These are phyloP conservation scores for Tethya wilhelma DNA, from an alignment of 37 sponge, comb jelly and placozoan species.

Conservation along the genomic window DNA sequence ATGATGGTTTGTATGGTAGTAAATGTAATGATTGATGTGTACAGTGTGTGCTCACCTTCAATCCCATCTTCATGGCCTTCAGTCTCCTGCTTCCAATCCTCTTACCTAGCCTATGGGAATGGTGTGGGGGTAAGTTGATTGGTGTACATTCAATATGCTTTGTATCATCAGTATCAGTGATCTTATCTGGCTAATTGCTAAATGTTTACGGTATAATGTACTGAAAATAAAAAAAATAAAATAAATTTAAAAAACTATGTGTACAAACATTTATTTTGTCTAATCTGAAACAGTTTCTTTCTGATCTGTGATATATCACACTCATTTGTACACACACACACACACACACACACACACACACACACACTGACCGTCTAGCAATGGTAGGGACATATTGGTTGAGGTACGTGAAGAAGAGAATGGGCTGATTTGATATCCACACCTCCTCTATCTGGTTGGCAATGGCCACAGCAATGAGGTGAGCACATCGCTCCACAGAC, in stretches of 20 bases:
- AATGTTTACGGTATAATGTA: too few species aligned
- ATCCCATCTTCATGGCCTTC: conserved; percentile 46
- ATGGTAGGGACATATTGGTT: conserved; percentile 77
- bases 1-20: not conserved
- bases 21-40: not conserved
- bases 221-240: too few species aligned
- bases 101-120: conserved; percentile 64
- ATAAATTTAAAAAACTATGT: too few species aligned
- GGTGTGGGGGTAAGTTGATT: not conserved
- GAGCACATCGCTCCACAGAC: conserved; percentile 73
- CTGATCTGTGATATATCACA: too few species aligned
- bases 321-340: too few species aligned
- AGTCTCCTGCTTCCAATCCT: conserved; percentile 47
- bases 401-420: conserved; percentile 81
- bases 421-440: conserved; percentile 86
- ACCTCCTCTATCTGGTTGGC: conserved; percentile 84
- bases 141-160: not conserved
- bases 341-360: not conserved
- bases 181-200: too few species aligned
- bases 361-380: conserved; percentile 50
- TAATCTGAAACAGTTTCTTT: too few species aligned
- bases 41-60: not conserved
- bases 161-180: too few species aligned
- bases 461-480: conserved; percentile 85
- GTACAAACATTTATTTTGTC: too few species aligned